These are phyloP conservation scores for Lophura nycthemera DNA, from an alignment of 2,113 vertebrate species.

Conservation along the genomic window DNA sequence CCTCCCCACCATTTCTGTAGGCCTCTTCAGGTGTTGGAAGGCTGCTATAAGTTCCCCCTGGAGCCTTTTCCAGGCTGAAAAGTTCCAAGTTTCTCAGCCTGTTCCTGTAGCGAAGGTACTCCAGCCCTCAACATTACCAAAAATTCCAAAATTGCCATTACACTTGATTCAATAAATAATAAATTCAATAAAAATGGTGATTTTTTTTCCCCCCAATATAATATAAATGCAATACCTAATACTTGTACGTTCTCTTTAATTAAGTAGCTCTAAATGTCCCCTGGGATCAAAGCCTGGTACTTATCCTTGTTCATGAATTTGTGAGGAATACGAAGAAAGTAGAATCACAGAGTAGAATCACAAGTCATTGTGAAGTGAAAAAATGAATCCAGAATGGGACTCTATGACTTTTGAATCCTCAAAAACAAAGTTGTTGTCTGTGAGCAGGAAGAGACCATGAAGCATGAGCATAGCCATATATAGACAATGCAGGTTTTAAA, in stretches of 20 bases:
- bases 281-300: not conserved
- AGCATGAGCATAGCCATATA: fast-evolving
- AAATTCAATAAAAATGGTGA: not conserved
- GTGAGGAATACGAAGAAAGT: not conserved
- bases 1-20: too few relatives aligned
- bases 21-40: too few relatives aligned
- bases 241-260: not conserved
- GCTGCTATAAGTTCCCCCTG: too few relatives aligned
- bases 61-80: too few relatives aligned
- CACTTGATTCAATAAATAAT: not conserved
- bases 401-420: not conserved
- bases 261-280: not conserved
- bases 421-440: not conserved
- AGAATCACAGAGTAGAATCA: not conserved
- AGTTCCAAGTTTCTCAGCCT: too few relatives aligned
- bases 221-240: not conserved
- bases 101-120: too few relatives aligned
- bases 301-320: not conserved
- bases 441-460: not conserved
- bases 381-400: not conserved
- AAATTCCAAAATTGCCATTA: not conserved
- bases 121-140: too few relatives aligned
- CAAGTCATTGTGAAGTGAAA: not conserved
- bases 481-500: not conserved
- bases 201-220: not conserved